These are phyloP conservation scores for Conus ventricosus DNA, from an alignment of 1,140 invertebrate genomes.

Conservation along the genomic window DNA sequence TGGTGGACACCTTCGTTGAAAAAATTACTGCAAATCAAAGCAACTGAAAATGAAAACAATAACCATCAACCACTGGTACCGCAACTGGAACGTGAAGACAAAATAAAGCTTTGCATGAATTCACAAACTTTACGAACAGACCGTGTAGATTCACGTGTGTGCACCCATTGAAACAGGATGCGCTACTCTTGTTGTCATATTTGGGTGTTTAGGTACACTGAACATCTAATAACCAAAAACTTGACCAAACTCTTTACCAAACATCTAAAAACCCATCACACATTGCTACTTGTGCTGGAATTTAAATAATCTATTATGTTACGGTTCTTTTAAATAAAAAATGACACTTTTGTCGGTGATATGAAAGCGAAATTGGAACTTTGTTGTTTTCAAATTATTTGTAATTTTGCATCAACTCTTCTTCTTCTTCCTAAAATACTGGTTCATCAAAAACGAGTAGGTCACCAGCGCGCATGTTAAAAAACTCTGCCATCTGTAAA, in stretches of 20 bases:
- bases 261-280: no score
- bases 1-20: conserved; percentile 58
- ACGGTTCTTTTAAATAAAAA: no score
- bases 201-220: background rate
- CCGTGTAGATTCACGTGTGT: background rate
- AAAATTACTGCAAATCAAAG: background rate
- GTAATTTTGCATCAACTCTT: no score
- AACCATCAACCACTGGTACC: background rate
- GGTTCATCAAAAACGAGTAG: no score
- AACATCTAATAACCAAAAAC: background rate
- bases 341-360: no score
- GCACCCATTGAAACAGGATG: background rate
- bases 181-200: background rate
- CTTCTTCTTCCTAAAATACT: no score
- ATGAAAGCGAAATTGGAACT: no score
- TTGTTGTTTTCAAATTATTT: no score
- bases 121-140: background rate
- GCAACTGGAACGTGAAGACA: background rate
- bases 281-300: no score
- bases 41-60: background rate
- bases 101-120: background rate
- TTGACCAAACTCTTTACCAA: background rate
- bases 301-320: no score
- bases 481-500: no score
- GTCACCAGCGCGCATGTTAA: no score